Evolutionary conservation across 2,113 vertebrate species (phyloP), one percentile per base, ranked within the genome.

Genomic region (Amphiprion ocellaris): DNA sequence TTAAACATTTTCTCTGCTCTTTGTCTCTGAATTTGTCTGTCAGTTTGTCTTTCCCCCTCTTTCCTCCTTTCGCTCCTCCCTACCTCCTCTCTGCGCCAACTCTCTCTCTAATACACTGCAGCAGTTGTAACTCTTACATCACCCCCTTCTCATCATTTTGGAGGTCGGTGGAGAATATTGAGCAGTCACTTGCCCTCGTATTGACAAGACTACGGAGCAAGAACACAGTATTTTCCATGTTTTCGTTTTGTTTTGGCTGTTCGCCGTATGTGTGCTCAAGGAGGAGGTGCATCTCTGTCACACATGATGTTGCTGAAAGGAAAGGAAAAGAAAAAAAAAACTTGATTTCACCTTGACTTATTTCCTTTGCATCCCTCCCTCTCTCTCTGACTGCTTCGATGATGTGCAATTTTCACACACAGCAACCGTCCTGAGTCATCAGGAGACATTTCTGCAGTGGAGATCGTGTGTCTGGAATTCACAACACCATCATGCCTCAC

Each of bases 61-160:
- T 69, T 19, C 63, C 15, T 73, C 41, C 17, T 64, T 66, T 65
- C 24, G 16, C 85, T 86, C 73, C 69, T 53, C 74, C 70, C 67
- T 50, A 33, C 59, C 61, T 75, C 59, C 67, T 76, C 69, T 52
- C 84, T 81, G 76, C 76, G 39, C 71, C 85, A 83, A 58, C 74
- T 84, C 79, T 84, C 70, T 74, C 67, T 84, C 67, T 83, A 82
- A 87, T 88, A 86, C 82, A 84, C 86, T 88, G 81, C 89, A 91
- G 82, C 80, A 89, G 85, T 80, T 85, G 85, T 91, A 94, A 92
- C 74, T 90, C 87, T 90, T 91, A 81, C 91, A 90, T 89, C 74
- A 87, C 63, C 77, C 64, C 26, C 37, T 82, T 73, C 69, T 58
- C 74, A 78, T 92, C 80, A 85, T 89, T 91, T 86, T 74, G 69